These are phyloP conservation scores for Corythornis madagascariensis DNA, from an alignment of 2,113 vertebrate genomes.

Conservation along the genomic window DNA sequence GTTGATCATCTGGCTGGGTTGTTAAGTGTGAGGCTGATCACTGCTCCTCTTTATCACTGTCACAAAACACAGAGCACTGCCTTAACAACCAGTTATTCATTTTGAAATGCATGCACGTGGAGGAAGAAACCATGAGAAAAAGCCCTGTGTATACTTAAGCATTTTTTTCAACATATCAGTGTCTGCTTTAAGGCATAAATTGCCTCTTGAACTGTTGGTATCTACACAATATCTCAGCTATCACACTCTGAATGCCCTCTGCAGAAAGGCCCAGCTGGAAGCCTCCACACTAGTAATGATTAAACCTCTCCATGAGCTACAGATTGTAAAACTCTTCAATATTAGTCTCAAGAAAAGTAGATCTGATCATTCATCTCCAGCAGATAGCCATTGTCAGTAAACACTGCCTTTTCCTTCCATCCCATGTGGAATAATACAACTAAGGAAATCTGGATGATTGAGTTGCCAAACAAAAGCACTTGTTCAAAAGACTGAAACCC, in stretches of 20 bases:
- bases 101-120: not conserved
- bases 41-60: not conserved
- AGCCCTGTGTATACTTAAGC: not conserved
- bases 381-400: not conserved
- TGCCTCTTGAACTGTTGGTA: not conserved
- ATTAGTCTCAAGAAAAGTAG: not conserved
- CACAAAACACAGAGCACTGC: not conserved
- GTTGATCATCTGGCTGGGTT: not conserved
- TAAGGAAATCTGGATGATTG: not conserved
- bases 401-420: not conserved
- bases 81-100: accelerated
- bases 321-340: not conserved
- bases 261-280: not conserved
- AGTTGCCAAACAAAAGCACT: not conserved
- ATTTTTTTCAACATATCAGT: not conserved
- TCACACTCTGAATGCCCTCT: not conserved
- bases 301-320: not conserved
- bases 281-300: not conserved
- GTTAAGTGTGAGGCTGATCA: not conserved
- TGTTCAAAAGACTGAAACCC: slow-evolving; percentile 23
- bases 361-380: not conserved
- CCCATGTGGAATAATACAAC: not conserved
- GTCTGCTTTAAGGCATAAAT: not conserved
- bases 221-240: not conserved
- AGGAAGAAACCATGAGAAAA: not conserved